Evolutionary conservation across 2,888 invertebrate species (phyloP), one percentile per base, ranked within the genome.

Genomic region (Lymantria dispar): DNA sequence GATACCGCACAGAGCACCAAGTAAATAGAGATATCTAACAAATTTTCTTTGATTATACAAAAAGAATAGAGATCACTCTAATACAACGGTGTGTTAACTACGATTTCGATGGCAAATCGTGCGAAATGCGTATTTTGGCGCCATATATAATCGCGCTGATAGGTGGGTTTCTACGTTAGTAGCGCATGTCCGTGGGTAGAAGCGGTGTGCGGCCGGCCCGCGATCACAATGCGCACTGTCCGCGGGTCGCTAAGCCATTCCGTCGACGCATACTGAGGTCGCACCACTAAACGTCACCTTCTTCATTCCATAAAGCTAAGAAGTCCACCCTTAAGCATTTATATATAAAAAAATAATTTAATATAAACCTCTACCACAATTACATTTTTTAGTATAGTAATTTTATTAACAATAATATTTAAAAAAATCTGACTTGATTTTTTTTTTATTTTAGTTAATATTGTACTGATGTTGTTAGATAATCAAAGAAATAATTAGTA

Each of bases 201-300:
- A 52, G 63, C 74, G 72, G 76, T 78, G 83, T 85, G 87, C 83
- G 85, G 76, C 73, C 84, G 66, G 78, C 69, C 70, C 83, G 89
- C 88, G 78, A 76, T 86, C 83, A 76, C 81, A 82, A 72, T 81
- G 83, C 81, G 80, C 86, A 89, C 90, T 90, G 90, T 67, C 70
- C 77, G 71, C 56, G 48, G 43, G 29, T 12, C 30, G 47, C 12
- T 2, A 8, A 10, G 33, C 33, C 33, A 33, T 33, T 33, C 33
- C 33, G 33, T 7, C 60, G 52, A 56, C 48, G 61, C 62, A 51
- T 54, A 58, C 22, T 22, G 5, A 22, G 22, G 22, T 22, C 22
- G 22, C 22, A 45, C 14, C 49, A 38, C 57, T 50, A 47, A 22
- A 48, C 54, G 54, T 75, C 79, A 76, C 79, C 77, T 75, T 78